These are phyloP conservation scores for Hippoglossus stenolepis DNA, from an alignment of 2,113 vertebrate species.

Conservation along the genomic window DNA sequence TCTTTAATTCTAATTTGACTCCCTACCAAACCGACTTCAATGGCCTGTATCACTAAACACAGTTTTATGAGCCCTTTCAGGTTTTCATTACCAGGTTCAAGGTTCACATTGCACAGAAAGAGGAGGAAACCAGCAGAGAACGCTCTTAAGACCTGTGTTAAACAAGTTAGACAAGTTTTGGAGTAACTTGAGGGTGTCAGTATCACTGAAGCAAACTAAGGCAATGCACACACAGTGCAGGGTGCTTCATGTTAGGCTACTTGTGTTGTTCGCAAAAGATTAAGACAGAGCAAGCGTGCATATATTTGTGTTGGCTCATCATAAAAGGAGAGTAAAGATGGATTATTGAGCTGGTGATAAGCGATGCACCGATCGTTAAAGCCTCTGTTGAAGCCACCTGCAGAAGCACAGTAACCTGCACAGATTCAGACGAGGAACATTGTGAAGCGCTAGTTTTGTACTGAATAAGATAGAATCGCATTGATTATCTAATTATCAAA, in stretches of 20 bases:
- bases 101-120: too few relatives aligned
- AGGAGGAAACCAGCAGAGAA: too few relatives aligned
- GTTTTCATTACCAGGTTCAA: too few relatives aligned
- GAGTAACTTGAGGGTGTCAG: background rate
- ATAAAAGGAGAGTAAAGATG: constrained; percentile 58
- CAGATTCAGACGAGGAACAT: background rate
- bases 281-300: background rate
- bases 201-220: background rate
- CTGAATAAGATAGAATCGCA: background rate
- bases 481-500: background rate
- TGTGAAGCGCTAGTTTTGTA: too few relatives aligned
- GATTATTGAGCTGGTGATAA: constrained; percentile 66
- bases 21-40: too few relatives aligned
- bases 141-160: too few relatives aligned
- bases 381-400: constrained; percentile 13
- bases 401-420: background rate
- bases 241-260: background rate
- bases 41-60: too few relatives aligned
- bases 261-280: constrained; percentile 1
- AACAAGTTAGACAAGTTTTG: too few relatives aligned
- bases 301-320: constrained; percentile 16
- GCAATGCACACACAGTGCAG: background rate
- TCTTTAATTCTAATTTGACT: too few relatives aligned
- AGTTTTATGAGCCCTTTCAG: too few relatives aligned
- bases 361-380: background rate